A percentile compares a stretch with the other conserved stretches of the same genome.
Evolutionary conservation across 1,140 invertebrate species (phyloP).

Genomic region (Camponotus floridanus): DNA sequence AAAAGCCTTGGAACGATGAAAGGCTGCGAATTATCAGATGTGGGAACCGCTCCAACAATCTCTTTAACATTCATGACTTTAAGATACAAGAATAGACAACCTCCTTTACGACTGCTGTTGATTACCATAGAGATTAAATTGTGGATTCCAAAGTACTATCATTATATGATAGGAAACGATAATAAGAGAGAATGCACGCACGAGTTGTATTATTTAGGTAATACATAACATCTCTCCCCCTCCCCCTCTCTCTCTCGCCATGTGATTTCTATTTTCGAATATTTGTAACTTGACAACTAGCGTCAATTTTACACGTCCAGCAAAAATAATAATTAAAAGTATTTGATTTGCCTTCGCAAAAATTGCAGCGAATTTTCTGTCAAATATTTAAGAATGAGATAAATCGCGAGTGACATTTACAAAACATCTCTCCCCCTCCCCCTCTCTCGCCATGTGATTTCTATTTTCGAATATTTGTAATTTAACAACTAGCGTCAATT

Average conservation of each 20-base stretch:
- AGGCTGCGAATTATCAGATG: neutral
- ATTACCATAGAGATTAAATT: neutral
- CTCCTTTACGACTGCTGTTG: neutral
- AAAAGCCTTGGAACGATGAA: neutral
- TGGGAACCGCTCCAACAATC: neutral
- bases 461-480: no score
- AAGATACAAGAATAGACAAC: constrained; percentile 3
- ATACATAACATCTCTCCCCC: neutral
- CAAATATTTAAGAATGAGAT: neutral
- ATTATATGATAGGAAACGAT: neutral
- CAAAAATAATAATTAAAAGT: neutral
- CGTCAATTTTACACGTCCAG: neutral
- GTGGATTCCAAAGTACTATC: neutral
- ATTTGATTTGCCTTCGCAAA: neutral
- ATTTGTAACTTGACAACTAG: neutral
- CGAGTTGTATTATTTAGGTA: constrained; percentile 7
- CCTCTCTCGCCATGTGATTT: neutral
- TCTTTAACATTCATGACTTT: neutral
- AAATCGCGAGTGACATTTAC: neutral
- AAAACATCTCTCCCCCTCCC: no score
- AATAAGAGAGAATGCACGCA: neutral
- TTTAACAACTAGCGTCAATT: neutral
- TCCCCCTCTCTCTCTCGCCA: neutral
- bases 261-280: no score
- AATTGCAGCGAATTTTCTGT: neutral